phyloP scores from a whole-genome alignment of 2,797 vertebrate species.

The Phoebastria nigripes region DNA sequence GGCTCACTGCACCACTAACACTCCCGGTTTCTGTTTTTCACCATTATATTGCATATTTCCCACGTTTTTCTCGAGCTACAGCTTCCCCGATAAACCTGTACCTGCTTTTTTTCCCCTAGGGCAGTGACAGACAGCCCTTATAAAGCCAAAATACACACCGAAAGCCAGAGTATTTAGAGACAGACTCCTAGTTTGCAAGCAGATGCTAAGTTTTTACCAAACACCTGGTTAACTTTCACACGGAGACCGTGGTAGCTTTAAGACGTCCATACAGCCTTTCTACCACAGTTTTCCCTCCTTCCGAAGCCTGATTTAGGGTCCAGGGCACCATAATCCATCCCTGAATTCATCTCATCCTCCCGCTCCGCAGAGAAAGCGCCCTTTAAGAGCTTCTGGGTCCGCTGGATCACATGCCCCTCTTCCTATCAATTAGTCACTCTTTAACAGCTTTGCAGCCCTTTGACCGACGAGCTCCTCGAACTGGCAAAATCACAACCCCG shows the following conservation, averaged over 20 bases:
- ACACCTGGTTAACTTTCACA: neutral
- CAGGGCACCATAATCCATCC: neutral
- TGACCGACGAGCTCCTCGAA: neutral
- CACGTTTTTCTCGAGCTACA: neutral
- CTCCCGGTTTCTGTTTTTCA: neutral
- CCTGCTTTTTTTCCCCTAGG: neutral
- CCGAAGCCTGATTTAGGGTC: neutral
- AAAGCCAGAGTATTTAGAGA: fast-evolving
- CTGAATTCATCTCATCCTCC: neutral
- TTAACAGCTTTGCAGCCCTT: neutral
- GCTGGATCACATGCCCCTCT: neutral
- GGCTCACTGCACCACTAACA: neutral
- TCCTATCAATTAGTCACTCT: neutral
- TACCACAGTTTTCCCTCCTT: neutral
- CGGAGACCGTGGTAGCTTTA: neutral
- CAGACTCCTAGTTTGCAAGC: neutral
- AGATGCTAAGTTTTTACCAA: neutral
- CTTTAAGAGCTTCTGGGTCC: neutral
- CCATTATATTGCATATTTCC: fast-evolving
- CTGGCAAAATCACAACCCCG: neutral
- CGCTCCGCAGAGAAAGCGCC: neutral
- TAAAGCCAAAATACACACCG: fast-evolving
- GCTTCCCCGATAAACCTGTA: neutral
- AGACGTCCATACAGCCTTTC: neutral
- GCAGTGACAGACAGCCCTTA: neutral